Evolutionary conservation across 2,888 invertebrate species (phyloP).

Genomic region (Rotaria macrura): DNA sequence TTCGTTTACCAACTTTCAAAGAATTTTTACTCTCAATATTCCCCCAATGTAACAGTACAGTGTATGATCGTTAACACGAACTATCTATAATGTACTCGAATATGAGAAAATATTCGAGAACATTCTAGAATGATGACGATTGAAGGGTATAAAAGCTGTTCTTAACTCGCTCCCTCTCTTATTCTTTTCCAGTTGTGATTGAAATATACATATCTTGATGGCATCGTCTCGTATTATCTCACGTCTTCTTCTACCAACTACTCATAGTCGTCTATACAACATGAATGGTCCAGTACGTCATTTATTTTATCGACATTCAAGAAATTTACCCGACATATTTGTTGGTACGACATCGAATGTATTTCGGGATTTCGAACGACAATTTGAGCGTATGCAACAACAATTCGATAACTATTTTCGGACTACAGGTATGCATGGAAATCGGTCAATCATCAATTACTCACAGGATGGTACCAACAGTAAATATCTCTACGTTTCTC

Average conservation of each 20-base stretch:
- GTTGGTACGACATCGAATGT: constrained; percentile 28
- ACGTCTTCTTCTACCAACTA: neutral
- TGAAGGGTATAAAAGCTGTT: neutral
- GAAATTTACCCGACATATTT: constrained; percentile 22
- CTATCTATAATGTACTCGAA: neutral
- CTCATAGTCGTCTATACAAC: neutral
- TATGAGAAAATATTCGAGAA: neutral
- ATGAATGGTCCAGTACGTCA: neutral
- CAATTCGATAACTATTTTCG: constrained; percentile 20
- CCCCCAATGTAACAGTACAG: too few species aligned
- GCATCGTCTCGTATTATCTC: neutral
- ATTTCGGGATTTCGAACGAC: constrained; percentile 27
- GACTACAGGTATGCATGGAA: too few species aligned
- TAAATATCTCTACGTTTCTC: neutral
- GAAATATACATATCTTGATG: neutral
- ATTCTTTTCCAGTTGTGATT: neutral
- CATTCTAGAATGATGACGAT: neutral
- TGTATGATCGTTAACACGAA: too few species aligned
- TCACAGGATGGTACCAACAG: neutral
- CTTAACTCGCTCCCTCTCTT: neutral
- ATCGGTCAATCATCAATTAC: neutral
- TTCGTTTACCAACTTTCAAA: neutral
- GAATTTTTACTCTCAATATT: too few species aligned
- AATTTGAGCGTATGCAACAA: constrained; percentile 29
- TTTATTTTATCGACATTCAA: neutral